phyloP scores from a whole-genome alignment of 2,888 invertebrate species.

The Eledona agricola region DNA sequence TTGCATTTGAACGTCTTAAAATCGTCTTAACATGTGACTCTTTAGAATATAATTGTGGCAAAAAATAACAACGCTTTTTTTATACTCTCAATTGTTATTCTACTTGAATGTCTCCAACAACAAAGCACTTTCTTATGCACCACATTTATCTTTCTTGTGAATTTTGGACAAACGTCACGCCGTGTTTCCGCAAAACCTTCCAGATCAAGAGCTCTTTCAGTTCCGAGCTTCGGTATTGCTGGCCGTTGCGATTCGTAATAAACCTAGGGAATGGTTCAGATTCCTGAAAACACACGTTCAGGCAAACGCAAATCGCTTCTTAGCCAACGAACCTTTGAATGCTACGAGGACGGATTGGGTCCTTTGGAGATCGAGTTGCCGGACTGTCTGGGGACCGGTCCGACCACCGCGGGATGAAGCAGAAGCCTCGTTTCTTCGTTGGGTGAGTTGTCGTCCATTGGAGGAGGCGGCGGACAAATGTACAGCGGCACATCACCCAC shows the following conservation, averaged over 20 bases:
- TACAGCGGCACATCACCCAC: conserved; percentile 61
- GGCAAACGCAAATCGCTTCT: not conserved
- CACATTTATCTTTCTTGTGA: conserved; percentile 37
- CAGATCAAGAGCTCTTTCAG: conserved; percentile 40
- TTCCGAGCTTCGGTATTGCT: conserved; percentile 18
- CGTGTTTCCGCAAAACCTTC: conserved; percentile 41
- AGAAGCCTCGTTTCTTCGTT: conserved; percentile 65
- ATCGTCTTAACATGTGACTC: conserved; percentile 25
- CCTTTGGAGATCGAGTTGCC: conserved; percentile 57
- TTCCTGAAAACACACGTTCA: conserved; percentile 39
- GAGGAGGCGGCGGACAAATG: conserved; percentile 66
- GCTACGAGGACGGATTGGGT: conserved; percentile 61
- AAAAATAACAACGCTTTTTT: conserved; percentile 39
- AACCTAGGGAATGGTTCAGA: conserved; percentile 28
- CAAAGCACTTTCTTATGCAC: conserved; percentile 44
- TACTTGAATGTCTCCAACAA: conserved; percentile 36
- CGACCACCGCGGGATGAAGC: conserved; percentile 48
- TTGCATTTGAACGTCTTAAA: conserved; percentile 32
- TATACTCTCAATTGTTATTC: conserved; percentile 19
- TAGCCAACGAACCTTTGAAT: conserved; percentile 57
- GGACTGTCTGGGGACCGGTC: conserved; percentile 43
- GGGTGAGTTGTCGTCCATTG: conserved; percentile 64
- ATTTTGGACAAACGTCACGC: conserved; percentile 41
- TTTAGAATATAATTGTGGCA: conserved; percentile 40
- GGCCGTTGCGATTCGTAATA: conserved; percentile 23